phyloP scores from a whole-genome alignment of 2,797 vertebrate genomes.

The Leptodactylus fallax region DNA sequence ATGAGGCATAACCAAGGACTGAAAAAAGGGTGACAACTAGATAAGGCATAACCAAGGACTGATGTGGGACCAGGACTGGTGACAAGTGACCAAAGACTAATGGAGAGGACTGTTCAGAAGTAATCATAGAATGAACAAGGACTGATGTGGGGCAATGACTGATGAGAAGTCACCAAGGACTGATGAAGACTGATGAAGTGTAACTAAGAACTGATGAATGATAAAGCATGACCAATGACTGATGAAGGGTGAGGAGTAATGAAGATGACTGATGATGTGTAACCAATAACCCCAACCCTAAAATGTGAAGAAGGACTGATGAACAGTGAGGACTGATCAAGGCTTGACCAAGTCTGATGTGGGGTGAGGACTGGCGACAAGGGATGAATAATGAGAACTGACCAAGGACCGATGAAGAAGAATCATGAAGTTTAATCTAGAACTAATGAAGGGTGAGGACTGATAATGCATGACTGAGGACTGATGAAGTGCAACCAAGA shows the following conservation, averaged over 20 bases:
- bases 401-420: no score
- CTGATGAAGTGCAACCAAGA: not conserved
- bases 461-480: not conserved
- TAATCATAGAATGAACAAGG: not conserved
- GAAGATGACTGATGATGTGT: not conserved
- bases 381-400: no score
- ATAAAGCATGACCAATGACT: slow-evolving; percentile 33
- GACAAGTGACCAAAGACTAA: not conserved
- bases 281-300: no score
- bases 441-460: not conserved
- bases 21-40: not conserved
- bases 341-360: not conserved
- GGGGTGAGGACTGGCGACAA: not conserved
- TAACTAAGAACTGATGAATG: not conserved
- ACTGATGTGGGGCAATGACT: not conserved
- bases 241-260: not conserved
- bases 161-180: not conserved
- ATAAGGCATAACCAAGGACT: not conserved
- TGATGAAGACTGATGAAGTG: not conserved
- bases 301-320: not conserved
- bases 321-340: not conserved
- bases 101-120: not conserved
- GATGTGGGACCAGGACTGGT: no score
- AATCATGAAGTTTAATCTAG: no score
- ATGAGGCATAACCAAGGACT: not conserved